Evolutionary conservation across 1,140 invertebrate genomes (phyloP), one percentile per base, ranked within the genome.

Genomic region (Lepidotrigona ventralis): DNA sequence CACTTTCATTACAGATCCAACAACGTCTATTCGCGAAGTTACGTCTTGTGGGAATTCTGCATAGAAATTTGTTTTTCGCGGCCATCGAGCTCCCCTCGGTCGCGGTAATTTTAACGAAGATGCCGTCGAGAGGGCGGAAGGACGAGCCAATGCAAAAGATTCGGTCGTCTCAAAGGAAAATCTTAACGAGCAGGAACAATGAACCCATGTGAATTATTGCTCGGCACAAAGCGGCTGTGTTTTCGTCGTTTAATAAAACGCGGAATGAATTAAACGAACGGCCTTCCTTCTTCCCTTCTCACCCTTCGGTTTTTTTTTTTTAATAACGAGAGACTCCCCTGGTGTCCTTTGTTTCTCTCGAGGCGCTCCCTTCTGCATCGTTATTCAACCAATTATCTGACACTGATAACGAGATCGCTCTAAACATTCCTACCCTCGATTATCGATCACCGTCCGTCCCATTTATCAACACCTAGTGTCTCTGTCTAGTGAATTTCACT

Each of bases 141-240:
- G 82, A 26, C 60, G 68, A 79, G 69, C 77, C 46, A 69, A 83
- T 79, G 82, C 69, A 79, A 83, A 71, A 79, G 82, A 83, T 79
- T 83, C 82, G 69, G 82, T 68, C 69, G 76, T 51, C 75, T 79
- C 82, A 83, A 83, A 83, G 82, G 82, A 79, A 83, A 73, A 79
- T 79, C 82, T 83, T 83, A 83, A 83, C 77, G 77, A 83, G 82
- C 76, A 14, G 58, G 77, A 83, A 83, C 82, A 83, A 83, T 73
- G 82, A 83, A 72, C 76, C 82, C 76, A 73, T 79, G 69, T 83
- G 82, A 83, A 83, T 79, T 83, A 83, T 83, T 83, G 79, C 76
- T 64, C 46, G 51, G 68, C 77, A 72, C 82, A 72, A 72, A 79
- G 76, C 77, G 81, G 51, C 81, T 29, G 68, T 79, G 69, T 83